phyloP scores from a whole-genome alignment of 2,113 vertebrate species.

The Megaceryle torquata region DNA sequence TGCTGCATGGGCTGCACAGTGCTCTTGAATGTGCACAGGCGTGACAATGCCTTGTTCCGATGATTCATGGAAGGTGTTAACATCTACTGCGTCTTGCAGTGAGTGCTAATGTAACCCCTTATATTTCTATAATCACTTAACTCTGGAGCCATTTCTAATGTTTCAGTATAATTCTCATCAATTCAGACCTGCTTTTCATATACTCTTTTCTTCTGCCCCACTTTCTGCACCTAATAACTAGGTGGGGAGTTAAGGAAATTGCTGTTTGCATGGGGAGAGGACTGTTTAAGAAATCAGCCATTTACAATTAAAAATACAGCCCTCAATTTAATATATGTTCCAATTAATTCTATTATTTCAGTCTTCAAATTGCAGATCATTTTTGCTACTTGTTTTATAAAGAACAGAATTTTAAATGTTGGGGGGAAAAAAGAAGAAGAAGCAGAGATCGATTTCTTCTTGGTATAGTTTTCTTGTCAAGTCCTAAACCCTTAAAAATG shows the following conservation, averaged over 20 bases:
- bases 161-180: neutral
- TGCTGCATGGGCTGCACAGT: neutral
- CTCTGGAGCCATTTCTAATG: neutral
- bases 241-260: neutral
- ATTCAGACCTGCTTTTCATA: neutral
- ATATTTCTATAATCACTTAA: neutral
- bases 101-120: neutral
- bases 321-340: neutral
- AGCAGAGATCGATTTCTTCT: conserved; percentile 2
- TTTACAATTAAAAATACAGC: neutral
- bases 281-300: neutral
- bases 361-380: neutral
- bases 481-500: conserved; percentile 7
- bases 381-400: neutral
- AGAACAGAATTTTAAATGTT: neutral
- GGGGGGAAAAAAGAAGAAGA: neutral
- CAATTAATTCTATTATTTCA: neutral
- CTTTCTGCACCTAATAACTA: neutral
- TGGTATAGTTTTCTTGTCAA: neutral
- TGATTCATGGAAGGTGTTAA: neutral
- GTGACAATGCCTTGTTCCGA: neutral
- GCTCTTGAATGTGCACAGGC: neutral
- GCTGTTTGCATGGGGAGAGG: neutral
- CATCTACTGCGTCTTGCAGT: neutral
- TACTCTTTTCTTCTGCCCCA: neutral